phyloP scores from a whole-genome alignment of 35 echinoderm and acorn worm genomes.

The Eucidaris tribuloides region DNA sequence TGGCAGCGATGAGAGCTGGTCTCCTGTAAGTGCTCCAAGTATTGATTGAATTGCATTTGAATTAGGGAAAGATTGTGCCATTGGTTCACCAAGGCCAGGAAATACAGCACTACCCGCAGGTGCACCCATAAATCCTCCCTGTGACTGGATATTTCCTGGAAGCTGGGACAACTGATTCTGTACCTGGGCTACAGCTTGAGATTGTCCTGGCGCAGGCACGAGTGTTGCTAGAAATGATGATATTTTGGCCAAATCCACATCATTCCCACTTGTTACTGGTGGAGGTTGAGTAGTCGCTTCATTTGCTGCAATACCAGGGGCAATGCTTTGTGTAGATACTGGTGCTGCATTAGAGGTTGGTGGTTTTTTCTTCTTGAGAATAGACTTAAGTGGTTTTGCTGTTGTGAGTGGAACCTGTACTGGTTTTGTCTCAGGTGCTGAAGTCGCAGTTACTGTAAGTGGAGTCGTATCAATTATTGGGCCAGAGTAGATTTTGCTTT shows the following conservation, averaged over 20 bases:
- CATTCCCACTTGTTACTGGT: background rate
- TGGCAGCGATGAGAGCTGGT: background rate
- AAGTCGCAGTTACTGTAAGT: conserved; percentile 1
- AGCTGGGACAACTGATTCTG: no score
- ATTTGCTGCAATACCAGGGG: no score
- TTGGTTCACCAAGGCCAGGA: no score
- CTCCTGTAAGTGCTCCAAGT: background rate
- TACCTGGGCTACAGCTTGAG: no score
- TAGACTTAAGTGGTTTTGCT: conserved; percentile 13
- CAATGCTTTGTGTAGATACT: background rate
- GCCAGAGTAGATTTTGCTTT: conserved; percentile 8
- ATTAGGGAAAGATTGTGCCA: no score
- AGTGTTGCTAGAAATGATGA: background rate
- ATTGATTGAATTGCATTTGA: no score
- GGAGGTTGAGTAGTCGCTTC: background rate
- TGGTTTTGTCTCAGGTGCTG: background rate
- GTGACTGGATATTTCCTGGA: no score
- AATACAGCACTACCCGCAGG: no score
- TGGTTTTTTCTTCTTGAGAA: conserved; percentile 4
- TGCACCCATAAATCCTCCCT: no score
- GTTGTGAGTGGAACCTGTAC: background rate
- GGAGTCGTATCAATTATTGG: conserved; percentile 5
- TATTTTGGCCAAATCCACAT: background rate
- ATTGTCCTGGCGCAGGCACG: no score
- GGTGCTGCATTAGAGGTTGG: background rate